Base-by-base conservation (phyloP, 2,797 vertebrate species). In the Xyrichtys novacula region DNA sequence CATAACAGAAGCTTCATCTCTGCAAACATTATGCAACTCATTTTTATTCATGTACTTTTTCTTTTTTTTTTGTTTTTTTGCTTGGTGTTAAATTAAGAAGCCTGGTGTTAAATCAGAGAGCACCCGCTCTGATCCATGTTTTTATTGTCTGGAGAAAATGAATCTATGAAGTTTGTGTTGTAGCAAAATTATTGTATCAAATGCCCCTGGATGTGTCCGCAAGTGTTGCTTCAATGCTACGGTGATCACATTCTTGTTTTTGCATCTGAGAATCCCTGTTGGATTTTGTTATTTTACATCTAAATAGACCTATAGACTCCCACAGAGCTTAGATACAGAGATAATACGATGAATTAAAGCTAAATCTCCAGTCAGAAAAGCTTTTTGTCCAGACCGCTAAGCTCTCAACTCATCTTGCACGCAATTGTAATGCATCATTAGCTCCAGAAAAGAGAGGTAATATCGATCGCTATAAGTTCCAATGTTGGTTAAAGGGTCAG, bases 1-100 rank as follows among this genome's bases (percentile, higher is more conserved):
- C 43, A 11, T 60, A 34, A 81, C 65, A 55, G 23, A 72, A 17
- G 16, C 11, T 61, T 69, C 20, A 55, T 80, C 78, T 92, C 90
- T 90, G 89, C 81, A 1, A 80, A 89, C 71, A 67, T 68, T 89
- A 85, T 84, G 79, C 77, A 85, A 74, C 39, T 66, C 6, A 19
- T 59, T 70, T 69, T 73, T 59, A 6, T 36, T 65, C 40, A 43
- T 40, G 8, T 59, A 12, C 31, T 49, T 78, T 74, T 64, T 52
- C 3, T 22, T 71, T n/a, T n/a, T n/a, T n/a, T n/a, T n/a, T n/a
- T n/a, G n/a, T n/a, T n/a, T n/a, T n/a, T n/a, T 28, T 39, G 60
- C 40, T 60, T 25, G 6, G 64, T 63, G n/a, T 39, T 34, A 49
- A 42, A 61, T 22, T 47, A 28, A 59, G 14, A 75, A 59, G 20